Conservation (phyloP, 92 coral and sea anemone genomes). For the Meandrina meandrites region DNA sequence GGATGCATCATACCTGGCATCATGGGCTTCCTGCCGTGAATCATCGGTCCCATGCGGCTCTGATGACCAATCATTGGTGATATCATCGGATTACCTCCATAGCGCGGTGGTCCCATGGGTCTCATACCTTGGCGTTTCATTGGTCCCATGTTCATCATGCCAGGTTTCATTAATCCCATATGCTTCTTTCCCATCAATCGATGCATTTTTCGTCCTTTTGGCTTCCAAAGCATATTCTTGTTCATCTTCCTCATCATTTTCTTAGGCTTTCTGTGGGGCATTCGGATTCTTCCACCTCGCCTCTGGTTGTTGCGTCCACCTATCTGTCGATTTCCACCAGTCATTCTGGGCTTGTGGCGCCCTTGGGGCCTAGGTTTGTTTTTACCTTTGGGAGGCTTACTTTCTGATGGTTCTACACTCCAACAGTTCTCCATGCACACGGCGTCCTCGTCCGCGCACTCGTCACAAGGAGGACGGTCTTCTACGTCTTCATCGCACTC, state of each 20-base stretch:
- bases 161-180: background rate
- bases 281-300: background rate
- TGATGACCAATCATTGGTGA: too few species aligned
- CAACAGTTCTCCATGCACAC: conserved; percentile 33
- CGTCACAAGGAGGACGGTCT: conserved; percentile 22
- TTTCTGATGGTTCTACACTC: background rate
- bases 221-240: conserved; percentile 23
- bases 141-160: background rate
- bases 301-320: background rate
- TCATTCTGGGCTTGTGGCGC: too few species aligned
- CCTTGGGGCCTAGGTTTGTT: background rate
- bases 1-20: background rate
- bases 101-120: background rate
- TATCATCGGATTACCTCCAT: background rate
- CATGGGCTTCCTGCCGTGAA: background rate
- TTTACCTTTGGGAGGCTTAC: too few species aligned
- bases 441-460: conserved; percentile 7
- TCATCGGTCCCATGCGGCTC: background rate
- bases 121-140: background rate
- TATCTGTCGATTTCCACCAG: background rate
- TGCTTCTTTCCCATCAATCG: background rate
- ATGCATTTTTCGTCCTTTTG: background rate
- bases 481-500: background rate
- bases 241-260: background rate
- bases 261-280: background rate